Percentiles rank a stretch among this genome's conserved stretches.
Conservation (phyloP, 1,140 invertebrate genomes). For the Neodiprion fabricii region DNA sequence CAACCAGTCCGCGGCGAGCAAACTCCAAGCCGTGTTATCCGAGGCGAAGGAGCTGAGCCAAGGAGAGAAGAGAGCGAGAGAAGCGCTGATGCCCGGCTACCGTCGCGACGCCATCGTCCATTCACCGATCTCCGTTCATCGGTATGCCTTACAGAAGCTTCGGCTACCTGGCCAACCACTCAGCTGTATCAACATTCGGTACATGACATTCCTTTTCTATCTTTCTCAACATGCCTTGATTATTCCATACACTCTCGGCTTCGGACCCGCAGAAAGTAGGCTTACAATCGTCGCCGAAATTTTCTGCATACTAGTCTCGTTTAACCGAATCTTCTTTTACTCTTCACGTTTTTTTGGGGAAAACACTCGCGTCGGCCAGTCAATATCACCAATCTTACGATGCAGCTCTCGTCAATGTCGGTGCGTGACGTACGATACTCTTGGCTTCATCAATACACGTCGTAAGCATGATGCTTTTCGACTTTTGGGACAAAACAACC, state of each 20-base stretch:
- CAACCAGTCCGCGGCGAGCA: neutral
- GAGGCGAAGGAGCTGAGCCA: neutral
- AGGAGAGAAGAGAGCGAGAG: neutral
- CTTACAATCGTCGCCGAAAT: too few relatives aligned
- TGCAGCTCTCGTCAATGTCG: too few relatives aligned
- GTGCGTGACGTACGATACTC: too few relatives aligned
- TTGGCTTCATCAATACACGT: too few relatives aligned
- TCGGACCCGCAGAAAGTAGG: too few relatives aligned
- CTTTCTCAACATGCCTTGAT: constrained; percentile 24
- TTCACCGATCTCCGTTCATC: constrained; percentile 28
- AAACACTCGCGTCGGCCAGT: too few relatives aligned
- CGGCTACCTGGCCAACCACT: constrained; percentile 55
- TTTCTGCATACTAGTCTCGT: neutral
- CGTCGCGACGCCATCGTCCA: constrained; percentile 6
- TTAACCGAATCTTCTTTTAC: neutral
- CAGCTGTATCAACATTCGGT: constrained; percentile 63
- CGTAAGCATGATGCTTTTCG: too few relatives aligned
- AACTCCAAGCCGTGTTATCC: neutral
- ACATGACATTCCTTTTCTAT: constrained; percentile 62
- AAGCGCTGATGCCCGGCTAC: neutral
- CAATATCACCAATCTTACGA: too few relatives aligned
- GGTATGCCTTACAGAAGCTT: constrained; percentile 61
- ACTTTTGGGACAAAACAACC: too few relatives aligned
- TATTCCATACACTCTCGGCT: too few relatives aligned
- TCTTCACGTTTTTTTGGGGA: too few relatives aligned